A percentile compares a stretch with the other conserved stretches of the same genome.
Conservation (phyloP, 2,888 invertebrate species). For the Shargacucullia verbasci region DNA sequence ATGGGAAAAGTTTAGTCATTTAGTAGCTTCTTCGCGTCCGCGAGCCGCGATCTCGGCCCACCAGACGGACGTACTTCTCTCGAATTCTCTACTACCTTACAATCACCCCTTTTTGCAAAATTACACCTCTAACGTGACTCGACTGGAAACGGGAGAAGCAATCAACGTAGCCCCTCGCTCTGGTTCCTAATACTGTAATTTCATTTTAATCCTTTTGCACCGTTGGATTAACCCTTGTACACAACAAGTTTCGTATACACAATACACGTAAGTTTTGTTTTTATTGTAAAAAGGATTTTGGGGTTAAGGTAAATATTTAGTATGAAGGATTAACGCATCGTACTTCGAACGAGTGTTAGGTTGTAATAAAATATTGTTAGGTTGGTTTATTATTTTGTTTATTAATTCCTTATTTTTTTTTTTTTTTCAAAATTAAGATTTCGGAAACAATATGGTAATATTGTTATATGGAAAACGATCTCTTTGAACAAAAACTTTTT, state of each 20-base stretch:
- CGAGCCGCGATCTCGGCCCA: constrained; percentile 63
- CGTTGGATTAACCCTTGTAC: constrained; percentile 57
- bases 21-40: constrained; percentile 72
- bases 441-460: too few species aligned
- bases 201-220: constrained; percentile 66
- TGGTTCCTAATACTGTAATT: constrained; percentile 65
- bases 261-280: constrained; percentile 43
- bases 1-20: constrained; percentile 86
- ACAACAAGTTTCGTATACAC: constrained; percentile 51
- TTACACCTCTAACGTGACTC: constrained; percentile 79
- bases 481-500: too few species aligned
- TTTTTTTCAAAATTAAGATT: too few species aligned
- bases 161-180: constrained; percentile 49
- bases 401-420: too few species aligned
- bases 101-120: constrained; percentile 82
- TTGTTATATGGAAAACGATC: too few species aligned
- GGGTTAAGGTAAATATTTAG: constrained; percentile 54
- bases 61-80: constrained; percentile 62
- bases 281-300: constrained; percentile 50
- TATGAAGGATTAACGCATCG: constrained; percentile 60
- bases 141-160: constrained; percentile 63
- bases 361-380: constrained; percentile 22
- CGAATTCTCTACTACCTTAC: constrained; percentile 73
- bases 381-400: too few species aligned
- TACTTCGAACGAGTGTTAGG: constrained; percentile 57